Conservation (phyloP, 2,113 vertebrate species). For the Benthochromis sp. region DNA sequence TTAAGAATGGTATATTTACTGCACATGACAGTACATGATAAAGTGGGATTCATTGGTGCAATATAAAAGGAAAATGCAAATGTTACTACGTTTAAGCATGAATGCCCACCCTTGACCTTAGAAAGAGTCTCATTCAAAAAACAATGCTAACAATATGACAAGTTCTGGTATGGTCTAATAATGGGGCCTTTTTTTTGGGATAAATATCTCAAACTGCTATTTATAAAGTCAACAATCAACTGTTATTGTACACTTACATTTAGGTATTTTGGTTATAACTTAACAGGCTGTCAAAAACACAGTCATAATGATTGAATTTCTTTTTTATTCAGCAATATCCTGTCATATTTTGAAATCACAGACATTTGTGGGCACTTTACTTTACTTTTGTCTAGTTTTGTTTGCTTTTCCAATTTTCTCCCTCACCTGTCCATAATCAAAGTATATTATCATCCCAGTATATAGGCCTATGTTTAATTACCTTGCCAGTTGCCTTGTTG, state of each 20-base stretch:
- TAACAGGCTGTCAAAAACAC: background rate
- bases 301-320: background rate
- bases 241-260: background rate
- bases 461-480: background rate
- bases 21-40: background rate
- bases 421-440: background rate
- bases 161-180: background rate
- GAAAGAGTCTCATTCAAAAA: background rate
- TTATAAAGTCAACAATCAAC: background rate
- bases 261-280: background rate
- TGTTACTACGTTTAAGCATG: background rate
- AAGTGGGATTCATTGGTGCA: background rate
- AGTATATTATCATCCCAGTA: background rate
- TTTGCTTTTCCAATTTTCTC: background rate
- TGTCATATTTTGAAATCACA: background rate
- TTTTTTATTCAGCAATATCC: background rate
- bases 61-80: background rate
- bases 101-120: background rate
- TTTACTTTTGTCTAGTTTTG: background rate
- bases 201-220: background rate
- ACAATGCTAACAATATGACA: background rate
- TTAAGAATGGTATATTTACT: background rate
- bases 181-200: background rate
- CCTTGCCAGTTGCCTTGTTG: background rate
- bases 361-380: background rate